These are phyloP conservation scores for Cathartes aura DNA, from an alignment of 2,113 vertebrate species.

Conservation along the genomic window DNA sequence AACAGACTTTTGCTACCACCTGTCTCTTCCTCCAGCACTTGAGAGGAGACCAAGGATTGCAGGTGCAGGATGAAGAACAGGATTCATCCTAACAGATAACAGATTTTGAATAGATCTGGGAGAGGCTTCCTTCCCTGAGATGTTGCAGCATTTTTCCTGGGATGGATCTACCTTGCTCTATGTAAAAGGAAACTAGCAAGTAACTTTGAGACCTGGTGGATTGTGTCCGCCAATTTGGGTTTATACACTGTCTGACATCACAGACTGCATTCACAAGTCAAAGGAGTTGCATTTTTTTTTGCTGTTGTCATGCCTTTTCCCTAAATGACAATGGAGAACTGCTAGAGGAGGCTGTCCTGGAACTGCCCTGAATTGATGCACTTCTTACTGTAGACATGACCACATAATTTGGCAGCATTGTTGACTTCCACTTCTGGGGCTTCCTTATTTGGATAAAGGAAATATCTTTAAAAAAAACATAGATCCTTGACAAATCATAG, in stretches of 20 bases:
- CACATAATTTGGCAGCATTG: background rate
- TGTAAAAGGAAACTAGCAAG: background rate
- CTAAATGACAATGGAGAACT: background rate
- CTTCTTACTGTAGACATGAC: background rate
- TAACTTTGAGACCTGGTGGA: background rate
- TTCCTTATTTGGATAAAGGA: background rate
- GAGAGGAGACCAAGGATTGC: background rate
- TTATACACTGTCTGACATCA: background rate
- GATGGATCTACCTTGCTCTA: background rate
- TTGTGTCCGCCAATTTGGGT: background rate
- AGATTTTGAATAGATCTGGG: background rate
- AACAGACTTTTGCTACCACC: background rate
- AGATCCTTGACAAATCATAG: background rate
- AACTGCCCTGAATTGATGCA: background rate
- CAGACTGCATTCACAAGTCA: background rate
- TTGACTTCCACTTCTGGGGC: background rate
- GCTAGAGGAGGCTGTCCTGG: background rate
- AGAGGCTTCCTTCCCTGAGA: background rate
- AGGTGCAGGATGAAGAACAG: background rate
- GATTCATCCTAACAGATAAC: background rate
- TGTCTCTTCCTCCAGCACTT: background rate
- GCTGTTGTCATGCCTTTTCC: background rate
- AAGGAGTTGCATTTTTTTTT: background rate
- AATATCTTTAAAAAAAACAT: background rate
- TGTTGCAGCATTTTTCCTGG: background rate